Evolutionary conservation across 92 coral and sea anemone genomes (phyloP), one percentile per base, ranked within the genome.

Genomic region (Pocillopora grandis): DNA sequence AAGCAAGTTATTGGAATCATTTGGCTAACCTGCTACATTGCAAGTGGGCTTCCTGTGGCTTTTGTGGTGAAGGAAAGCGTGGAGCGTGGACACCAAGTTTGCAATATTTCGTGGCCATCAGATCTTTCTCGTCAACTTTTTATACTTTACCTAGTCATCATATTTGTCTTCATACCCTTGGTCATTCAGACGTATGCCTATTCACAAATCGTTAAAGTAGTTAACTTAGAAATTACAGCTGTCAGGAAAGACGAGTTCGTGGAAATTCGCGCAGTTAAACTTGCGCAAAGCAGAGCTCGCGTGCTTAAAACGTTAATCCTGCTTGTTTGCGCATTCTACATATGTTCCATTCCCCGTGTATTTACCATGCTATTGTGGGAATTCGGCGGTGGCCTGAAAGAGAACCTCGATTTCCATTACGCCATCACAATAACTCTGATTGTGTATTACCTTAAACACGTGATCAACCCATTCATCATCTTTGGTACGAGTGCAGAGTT

Each of bases 401-500:
- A 14, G 10, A 78, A 88, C 14, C 21, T 59, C n/a, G 67, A 61
- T 15, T 87, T 93, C 68, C 80, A 81, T n/a, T 89, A 84, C 80
- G 81, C 88, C 58, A 67, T 80, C 20, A 82, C 78, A 33, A 60
- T 82, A 58, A 87, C 91, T 55, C 58, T 94, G 86, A 62, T 91
- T n/a, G 69, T 91, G 48, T 94, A 87, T 79, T 94, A 92, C 79
- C 63, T 92, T 20, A 94, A 91, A 66, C 95, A 94, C 78, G 82
- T 89, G 69, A 90, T 89, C 37, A 94, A 94, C 56, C 95, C 98
- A 63, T 64, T 91, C 18, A 84, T 94, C 48, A 87, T 94, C 35
- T 94, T 85, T 86, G 89, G 87, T 60, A 91, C 92, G 91, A 94
- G 98, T 69, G 80, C 83, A 49, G 93, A 91, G 27, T 92, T 89